phyloP scores from a whole-genome alignment of 1,140 invertebrate species.

The Meloidogyne exigua region DNA sequence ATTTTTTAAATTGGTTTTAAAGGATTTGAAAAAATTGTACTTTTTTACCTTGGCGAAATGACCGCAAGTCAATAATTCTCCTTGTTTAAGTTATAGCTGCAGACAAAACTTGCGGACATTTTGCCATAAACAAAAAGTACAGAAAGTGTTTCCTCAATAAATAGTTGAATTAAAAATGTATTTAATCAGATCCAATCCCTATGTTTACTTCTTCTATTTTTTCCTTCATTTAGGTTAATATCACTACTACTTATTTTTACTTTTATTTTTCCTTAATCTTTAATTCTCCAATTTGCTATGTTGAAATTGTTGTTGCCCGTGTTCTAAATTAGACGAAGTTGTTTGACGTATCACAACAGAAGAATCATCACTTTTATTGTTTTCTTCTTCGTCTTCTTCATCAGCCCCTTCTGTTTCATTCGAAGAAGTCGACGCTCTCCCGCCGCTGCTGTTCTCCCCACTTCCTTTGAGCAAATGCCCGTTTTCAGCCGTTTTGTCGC shows the following conservation, averaged over 20 bases:
- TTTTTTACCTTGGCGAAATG: too few species aligned
- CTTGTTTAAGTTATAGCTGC: too few species aligned
- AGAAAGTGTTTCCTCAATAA: too few species aligned
- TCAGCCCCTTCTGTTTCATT: conserved; percentile 5
- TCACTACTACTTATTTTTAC: too few species aligned
- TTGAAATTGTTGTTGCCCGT: background rate
- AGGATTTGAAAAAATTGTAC: background rate
- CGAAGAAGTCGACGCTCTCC: background rate
- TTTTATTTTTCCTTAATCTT: background rate
- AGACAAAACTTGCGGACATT: too few species aligned
- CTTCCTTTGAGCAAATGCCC: background rate
- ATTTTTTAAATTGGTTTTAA: background rate
- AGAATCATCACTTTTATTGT: conserved; percentile 9
- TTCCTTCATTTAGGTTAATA: background rate
- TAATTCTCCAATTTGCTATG: background rate
- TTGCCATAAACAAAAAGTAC: too few species aligned
- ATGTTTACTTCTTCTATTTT: background rate
- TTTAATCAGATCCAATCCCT: background rate
- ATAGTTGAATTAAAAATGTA: too few species aligned
- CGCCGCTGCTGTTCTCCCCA: conserved; percentile 2
- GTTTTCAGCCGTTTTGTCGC: background rate
- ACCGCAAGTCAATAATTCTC: too few species aligned
- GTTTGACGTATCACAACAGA: conserved; percentile 3
- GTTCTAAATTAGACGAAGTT: background rate
- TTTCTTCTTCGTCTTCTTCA: background rate